A percentile compares a stretch with the other conserved stretches of the same genome.
Conservation (phyloP, 2,797 vertebrate species). For the Myotis planiceps region DNA sequence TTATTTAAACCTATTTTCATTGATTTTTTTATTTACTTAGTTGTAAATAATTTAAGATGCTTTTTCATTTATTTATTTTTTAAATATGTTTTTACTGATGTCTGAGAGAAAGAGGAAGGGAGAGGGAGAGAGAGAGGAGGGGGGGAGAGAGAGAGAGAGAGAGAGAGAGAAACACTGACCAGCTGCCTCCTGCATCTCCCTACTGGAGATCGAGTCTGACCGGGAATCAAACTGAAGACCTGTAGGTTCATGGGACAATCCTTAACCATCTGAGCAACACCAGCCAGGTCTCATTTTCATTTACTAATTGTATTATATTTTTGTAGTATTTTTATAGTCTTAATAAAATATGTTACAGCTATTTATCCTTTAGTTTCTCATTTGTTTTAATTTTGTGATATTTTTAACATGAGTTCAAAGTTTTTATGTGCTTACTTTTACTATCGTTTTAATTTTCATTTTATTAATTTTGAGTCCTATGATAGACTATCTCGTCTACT, state of each 20-base stretch:
- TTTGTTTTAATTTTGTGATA: background rate
- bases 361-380: background rate
- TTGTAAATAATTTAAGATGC: background rate
- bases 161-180: no score
- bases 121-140: no score
- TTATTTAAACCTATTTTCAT: background rate
- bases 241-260: no score
- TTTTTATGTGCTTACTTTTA: background rate
- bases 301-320: background rate
- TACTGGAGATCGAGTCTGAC: no score
- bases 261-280: no score
- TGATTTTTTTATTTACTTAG: background rate
- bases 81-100: background rate
- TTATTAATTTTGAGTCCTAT: background rate
- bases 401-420: background rate
- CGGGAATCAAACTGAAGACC: no score
- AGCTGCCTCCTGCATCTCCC: no score
- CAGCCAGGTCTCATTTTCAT: no score
- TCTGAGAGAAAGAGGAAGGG: no score
- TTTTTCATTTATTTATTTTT: background rate
- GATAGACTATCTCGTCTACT: background rate
- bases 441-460: background rate
- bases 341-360: background rate
- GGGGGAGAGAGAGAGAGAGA: no score
- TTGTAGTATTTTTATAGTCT: background rate